phyloP scores from a whole-genome alignment of 2,113 vertebrate species.

The Xiphorhynchus elegans region DNA sequence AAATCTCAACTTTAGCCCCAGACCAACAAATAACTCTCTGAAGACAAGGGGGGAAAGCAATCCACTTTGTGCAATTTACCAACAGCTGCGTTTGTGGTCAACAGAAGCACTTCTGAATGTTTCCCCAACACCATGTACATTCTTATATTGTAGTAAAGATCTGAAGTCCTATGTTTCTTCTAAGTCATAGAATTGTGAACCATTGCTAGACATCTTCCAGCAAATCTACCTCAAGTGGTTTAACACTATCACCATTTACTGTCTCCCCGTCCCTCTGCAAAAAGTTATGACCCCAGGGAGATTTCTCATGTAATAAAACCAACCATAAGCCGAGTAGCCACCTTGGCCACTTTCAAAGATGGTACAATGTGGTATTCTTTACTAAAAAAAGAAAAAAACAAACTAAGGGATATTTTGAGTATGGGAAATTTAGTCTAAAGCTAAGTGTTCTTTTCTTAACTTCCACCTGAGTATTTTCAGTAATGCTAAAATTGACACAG shows the following conservation, averaged over 20 bases:
- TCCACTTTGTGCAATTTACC: not conserved
- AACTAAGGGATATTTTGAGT: not conserved
- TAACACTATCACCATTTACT: not conserved
- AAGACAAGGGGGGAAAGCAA: not conserved
- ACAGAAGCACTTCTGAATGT: not conserved
- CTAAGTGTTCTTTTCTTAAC: not conserved
- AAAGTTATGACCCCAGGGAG: not conserved
- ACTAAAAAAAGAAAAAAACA: not conserved
- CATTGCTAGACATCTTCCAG: not conserved
- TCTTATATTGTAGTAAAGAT: not conserved
- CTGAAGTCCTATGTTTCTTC: not conserved
- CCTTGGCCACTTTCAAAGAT: not conserved
- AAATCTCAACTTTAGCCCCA: not conserved
- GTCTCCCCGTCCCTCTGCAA: not conserved
- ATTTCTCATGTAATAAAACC: not conserved
- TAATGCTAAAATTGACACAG: not conserved
- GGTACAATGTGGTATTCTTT: accelerated
- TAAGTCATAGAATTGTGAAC: not conserved
- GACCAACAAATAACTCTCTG: not conserved
- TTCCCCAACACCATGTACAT: accelerated
- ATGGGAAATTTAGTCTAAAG: not conserved
- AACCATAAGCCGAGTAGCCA: not conserved
- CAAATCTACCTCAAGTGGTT: not conserved
- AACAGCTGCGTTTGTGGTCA: not conserved
- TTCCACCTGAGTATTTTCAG: not conserved